A percentile compares a stretch with the other conserved stretches of the same genome.
These are phyloP conservation scores for Chorisops tibialis DNA, from an alignment of 2,888 invertebrate species.

Conservation along the genomic window DNA sequence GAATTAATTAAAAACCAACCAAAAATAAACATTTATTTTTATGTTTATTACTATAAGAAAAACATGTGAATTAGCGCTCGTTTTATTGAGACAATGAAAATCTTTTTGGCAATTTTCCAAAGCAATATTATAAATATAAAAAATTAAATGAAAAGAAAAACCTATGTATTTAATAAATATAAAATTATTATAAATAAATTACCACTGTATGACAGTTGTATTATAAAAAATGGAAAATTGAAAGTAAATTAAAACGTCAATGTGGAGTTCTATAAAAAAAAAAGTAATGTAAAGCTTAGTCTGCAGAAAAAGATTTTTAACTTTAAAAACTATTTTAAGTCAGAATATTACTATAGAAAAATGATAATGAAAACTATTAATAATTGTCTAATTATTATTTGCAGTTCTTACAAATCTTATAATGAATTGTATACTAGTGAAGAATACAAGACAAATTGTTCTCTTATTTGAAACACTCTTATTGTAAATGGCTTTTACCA, in stretches of 20 bases:
- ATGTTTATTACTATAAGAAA: neutral
- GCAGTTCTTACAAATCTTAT: too few relatives aligned
- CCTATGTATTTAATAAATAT: neutral
- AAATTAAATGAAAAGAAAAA: neutral
- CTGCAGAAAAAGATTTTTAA: neutral
- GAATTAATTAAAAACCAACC: neutral
- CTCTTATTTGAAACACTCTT: too few relatives aligned
- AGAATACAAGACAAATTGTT: too few relatives aligned
- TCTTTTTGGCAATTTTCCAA: conserved; percentile 32
- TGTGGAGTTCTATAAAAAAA: neutral
- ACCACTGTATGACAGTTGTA: conserved; percentile 7
- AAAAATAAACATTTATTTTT: neutral
- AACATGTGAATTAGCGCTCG: conserved; percentile 29
- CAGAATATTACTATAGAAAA: neutral
- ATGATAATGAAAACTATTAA: neutral
- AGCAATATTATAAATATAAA: conserved; percentile 30
- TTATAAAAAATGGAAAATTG: conserved; percentile 8
- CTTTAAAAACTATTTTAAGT: neutral
- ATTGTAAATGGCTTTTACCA: too few relatives aligned
- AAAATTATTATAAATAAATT: conserved; percentile 14
- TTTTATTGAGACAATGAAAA: conserved; percentile 27
- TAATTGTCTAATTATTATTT: too few relatives aligned
- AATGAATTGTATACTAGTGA: too few relatives aligned
- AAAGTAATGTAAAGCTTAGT: neutral
- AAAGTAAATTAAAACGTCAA: conserved; percentile 9